Percentiles rank a stretch among this genome's conserved stretches.
Conservation (phyloP, 2,888 invertebrate genomes). For the Pecten maximus region DNA sequence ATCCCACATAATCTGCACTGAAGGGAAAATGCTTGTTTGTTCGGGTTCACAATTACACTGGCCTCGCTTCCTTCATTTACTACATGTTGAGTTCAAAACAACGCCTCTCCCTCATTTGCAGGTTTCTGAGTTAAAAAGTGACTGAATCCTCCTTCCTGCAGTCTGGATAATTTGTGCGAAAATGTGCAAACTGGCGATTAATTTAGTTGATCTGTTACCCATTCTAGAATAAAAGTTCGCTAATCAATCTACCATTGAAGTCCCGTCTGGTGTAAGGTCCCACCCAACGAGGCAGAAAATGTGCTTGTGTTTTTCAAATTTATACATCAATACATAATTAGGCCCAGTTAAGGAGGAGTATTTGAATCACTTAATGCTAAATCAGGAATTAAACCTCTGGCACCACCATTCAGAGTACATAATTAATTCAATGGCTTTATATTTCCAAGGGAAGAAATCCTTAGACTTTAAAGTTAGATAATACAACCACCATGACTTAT, state of each 20-base stretch:
- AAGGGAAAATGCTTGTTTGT: not conserved
- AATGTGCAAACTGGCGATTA: constrained; percentile 26
- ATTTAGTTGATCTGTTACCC: constrained; percentile 28
- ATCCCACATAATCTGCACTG: not conserved
- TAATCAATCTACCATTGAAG: not conserved
- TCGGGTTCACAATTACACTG: not conserved
- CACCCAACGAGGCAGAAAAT: constrained; percentile 3
- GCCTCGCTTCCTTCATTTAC: constrained; percentile 2
- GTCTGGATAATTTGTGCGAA: constrained; percentile 22
- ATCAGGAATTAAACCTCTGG: not conserved
- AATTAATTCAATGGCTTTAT: not conserved
- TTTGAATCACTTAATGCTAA: not conserved
- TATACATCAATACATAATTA: constrained; percentile 31
- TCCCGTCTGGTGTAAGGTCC: not conserved
- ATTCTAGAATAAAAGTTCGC: not conserved
- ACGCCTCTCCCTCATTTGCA: not conserved
- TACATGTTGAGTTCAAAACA: not conserved
- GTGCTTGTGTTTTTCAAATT: constrained; percentile 30
- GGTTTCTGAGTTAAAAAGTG: not conserved
- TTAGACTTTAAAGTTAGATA: not conserved
- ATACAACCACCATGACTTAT: not conserved
- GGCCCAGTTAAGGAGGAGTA: not conserved
- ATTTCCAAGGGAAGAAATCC: not conserved
- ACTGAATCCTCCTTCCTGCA: not conserved
- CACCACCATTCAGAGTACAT: not conserved